phyloP scores from a whole-genome alignment of 2,113 vertebrate species.

The Pteropus alecto region DNA sequence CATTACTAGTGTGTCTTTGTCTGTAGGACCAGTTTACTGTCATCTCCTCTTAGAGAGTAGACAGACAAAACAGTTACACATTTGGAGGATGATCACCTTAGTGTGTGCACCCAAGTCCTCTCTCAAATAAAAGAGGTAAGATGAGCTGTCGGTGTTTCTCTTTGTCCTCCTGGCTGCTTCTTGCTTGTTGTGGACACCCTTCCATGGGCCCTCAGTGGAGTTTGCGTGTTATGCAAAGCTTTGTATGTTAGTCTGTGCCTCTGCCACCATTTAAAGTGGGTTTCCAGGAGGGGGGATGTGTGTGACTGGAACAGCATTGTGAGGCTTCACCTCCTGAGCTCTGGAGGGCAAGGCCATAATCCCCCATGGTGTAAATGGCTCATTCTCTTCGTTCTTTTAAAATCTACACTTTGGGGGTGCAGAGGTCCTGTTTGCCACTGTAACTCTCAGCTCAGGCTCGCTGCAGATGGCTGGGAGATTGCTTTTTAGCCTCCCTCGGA shows the following conservation, averaged over 20 bases:
- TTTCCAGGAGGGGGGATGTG: conserved; percentile 64
- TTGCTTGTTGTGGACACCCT: conserved; percentile 77
- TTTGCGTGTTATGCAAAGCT: conserved; percentile 76
- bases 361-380: not conserved
- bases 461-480: conserved; percentile 4
- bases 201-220: conserved; percentile 44
- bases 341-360: not conserved
- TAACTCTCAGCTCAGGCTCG: not conserved
- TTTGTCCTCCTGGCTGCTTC: conserved; percentile 59
- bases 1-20: not conserved
- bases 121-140: not conserved
- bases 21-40: not conserved
- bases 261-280: conserved; percentile 80
- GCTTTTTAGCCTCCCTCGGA: not conserved
- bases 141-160: not conserved
- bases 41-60: not conserved
- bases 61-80: not conserved
- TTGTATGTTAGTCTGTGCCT: conserved; percentile 75
- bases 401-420: conserved; percentile 15
- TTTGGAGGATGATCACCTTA: not conserved
- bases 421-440: not conserved
- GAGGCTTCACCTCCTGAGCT: not conserved
- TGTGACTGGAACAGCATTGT: not conserved
- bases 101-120: not conserved
- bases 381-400: conserved; percentile 31